Base-by-base conservation (phyloP, 2,113 vertebrate species). In the Tetrao urogallus region DNA sequence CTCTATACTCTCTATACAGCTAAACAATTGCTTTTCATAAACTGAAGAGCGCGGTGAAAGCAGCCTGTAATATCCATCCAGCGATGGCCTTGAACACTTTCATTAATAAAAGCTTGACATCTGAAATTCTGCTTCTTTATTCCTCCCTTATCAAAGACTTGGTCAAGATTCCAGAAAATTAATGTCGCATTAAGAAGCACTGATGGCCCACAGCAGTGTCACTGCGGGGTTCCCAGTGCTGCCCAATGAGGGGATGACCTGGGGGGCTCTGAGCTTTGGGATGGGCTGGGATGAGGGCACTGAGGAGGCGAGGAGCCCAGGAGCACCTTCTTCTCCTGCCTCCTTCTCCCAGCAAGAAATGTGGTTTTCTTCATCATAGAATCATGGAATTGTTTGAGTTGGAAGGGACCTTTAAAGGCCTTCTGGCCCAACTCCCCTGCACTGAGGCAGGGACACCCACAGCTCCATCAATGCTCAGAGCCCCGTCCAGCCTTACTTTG, bases 1-100 rank as follows among this genome's bases (percentile, higher is more conserved):
- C 95, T 95, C 78, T 3, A 15, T 96, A 95, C 96, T 98, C 96
- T 97, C 95, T 96, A 95, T 87, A 85, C 95, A 91, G 97, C 96
- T 94, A 97, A 97, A 97, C 97, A 97, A 98, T 98, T 92, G 96
- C 96, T 95, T 98, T 97, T 97, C 96, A 97, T 94, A 95, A 52
- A 34, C 92, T 95, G 93, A 94, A 98, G 96, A 97, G 96, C 21
- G 2, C 76, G 88, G 90, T 93, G 94, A 93, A 94, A 96, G 94
- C 91, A 88, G 95, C 94, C 50, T 87, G 69, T 94, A 96, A 96
- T 96, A 94, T 96, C 97, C 97, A 96, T 94, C 92, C 95, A 95
- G 94, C 94, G 86, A 87, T 54, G 97, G 97, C 98, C 98, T 98
- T 98, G 92, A 94, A 94, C 93, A 73, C 77, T 94, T 87, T 22